Percentiles rank a stretch among this genome's conserved stretches.
phyloP scores from a whole-genome alignment of 2,888 invertebrate species.

The Synergus laeviventris region DNA sequence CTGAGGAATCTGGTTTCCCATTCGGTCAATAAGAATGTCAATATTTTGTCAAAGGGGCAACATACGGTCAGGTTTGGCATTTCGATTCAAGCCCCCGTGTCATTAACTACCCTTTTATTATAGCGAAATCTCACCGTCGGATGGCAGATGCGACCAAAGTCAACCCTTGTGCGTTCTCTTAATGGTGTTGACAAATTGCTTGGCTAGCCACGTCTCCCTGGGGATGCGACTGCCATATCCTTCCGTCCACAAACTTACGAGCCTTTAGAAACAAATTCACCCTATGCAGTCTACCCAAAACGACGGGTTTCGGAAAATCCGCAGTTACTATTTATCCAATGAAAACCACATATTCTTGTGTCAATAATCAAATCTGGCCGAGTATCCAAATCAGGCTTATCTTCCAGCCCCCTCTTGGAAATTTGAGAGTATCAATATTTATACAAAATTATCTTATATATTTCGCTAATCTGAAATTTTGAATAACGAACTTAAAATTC shows the following conservation, averaged over 20 bases:
- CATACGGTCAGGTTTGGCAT: conserved; percentile 65
- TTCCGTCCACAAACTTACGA: conserved; percentile 56
- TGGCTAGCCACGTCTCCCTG: conserved; percentile 71
- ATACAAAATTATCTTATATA: too few relatives aligned
- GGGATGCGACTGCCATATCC: conserved; percentile 58
- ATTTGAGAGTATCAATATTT: neutral
- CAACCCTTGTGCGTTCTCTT: conserved; percentile 71
- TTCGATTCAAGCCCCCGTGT: conserved; percentile 63
- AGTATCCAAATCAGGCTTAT: neutral
- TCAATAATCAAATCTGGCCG: neutral
- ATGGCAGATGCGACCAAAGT: conserved; percentile 73
- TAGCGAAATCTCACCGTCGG: conserved; percentile 59
- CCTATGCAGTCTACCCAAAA: conserved; percentile 16
- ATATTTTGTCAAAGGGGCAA: conserved; percentile 73
- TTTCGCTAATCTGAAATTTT: too few relatives aligned
- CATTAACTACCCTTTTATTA: conserved; percentile 75
- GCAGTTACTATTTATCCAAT: conserved; percentile 23
- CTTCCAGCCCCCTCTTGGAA: neutral
- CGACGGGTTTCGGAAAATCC: conserved; percentile 9
- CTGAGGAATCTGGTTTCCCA: conserved; percentile 52
- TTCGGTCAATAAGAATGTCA: conserved; percentile 62
- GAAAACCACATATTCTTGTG: conserved; percentile 14
- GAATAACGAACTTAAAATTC: too few relatives aligned
- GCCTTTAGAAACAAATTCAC: conserved; percentile 40
- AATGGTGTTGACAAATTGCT: conserved; percentile 76